Percentiles rank a stretch among this genome's conserved stretches.
phyloP scores from a whole-genome alignment of 2,113 vertebrate genomes.

The Micronycteris hirsuta region DNA sequence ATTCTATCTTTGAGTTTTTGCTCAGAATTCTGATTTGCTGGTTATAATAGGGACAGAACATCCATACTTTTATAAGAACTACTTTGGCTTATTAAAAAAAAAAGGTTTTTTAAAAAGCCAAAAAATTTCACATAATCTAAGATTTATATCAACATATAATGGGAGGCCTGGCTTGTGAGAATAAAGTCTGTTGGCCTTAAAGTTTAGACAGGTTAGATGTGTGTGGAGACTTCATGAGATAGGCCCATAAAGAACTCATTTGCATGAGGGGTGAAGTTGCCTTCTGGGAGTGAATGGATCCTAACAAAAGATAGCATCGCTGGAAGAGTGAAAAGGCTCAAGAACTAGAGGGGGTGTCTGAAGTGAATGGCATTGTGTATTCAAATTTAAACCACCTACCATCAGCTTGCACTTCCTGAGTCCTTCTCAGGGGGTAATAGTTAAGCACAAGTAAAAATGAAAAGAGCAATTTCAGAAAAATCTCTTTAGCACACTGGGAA shows the following conservation, averaged over 20 bases:
- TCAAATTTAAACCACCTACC: not conserved
- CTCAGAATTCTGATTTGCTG: constrained; percentile 6
- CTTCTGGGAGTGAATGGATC: not conserved
- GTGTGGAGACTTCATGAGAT: not conserved
- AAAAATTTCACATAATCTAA: not conserved
- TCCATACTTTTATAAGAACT: not conserved
- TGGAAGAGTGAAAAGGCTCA: not conserved
- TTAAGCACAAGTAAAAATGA: constrained; percentile 25
- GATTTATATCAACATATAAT: not conserved
- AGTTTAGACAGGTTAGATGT: not conserved
- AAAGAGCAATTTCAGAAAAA: not conserved
- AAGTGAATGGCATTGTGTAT: not conserved
- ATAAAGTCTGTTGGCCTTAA: not conserved
- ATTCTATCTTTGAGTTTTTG: not conserved
- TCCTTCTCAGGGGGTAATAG: not conserved
- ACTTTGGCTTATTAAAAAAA: not conserved
- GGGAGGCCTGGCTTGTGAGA: not conserved
- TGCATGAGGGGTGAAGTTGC: not conserved
- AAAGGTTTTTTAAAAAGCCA: not conserved
- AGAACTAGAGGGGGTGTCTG: not conserved
- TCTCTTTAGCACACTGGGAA: not conserved
- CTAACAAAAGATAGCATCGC: not conserved
- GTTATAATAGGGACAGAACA: not conserved
- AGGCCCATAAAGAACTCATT: not conserved
- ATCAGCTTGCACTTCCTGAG: not conserved